Base-by-base conservation (phyloP, 2,113 vertebrate genomes). In the Petromus typicus region DNA sequence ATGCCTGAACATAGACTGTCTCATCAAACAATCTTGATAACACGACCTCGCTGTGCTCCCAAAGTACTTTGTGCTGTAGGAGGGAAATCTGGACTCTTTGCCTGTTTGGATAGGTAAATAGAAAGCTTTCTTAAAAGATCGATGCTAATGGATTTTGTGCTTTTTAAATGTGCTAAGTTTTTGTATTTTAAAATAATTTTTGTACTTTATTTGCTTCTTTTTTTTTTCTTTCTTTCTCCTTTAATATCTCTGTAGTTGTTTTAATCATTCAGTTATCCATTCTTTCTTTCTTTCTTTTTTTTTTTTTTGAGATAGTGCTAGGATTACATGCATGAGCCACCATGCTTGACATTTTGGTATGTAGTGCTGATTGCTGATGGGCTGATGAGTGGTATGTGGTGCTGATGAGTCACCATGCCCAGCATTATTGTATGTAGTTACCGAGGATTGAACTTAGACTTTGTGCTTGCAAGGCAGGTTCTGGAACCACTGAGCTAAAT, bases 1-100 rank as follows among this genome's bases (percentile, higher is more conserved):
- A 99, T 99, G 99, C 99, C 99, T 48, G 99, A 99, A 91, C 99
- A 99, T 97, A 98, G 99, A 97, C 99, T 99, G 1, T 99, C 99
- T 66, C 99, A 99, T 97, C 99, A 99, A 98, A 99, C 98, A 57
- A 97, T 99, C 98, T 97, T 99, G 97, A 99, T 99, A 91, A 99
- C 99, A 0, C 98, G 99, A 54, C 99, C 99, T 30, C 99, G 99
- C 93, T 99, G 99, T 87, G 99, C 99, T 43, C 99, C 99, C 0
- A 99, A 99, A 97, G 99, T 99, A 18, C 99, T 99, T 37, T 99
- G 99, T 34, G 99, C 99, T 0, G 99, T 99, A 2, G 99, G 99
- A 97, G 99, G 99, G 56, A 99, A 99, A 96, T 99, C 99, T 9
- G 99, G 99, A 51, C 98, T 99, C 64, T 99, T 99, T 96, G 99